Evolutionary conservation across 2,888 invertebrate genomes (phyloP).

Genomic region (Ennomos erosarius): DNA sequence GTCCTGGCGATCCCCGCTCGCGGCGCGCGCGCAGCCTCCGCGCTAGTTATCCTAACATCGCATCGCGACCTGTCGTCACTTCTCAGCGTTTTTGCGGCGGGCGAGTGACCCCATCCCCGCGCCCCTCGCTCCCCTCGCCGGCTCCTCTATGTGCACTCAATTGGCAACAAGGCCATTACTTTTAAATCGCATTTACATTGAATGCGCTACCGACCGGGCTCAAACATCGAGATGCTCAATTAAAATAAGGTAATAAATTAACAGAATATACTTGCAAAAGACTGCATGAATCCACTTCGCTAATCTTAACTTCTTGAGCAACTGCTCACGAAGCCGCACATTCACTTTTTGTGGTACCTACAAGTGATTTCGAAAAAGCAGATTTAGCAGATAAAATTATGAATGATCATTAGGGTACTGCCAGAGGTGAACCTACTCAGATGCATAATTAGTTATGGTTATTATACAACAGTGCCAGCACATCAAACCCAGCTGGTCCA

Average conservation of each 20-base stretch:
- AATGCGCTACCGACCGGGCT: slow-evolving; percentile 63
- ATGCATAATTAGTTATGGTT: too few species aligned
- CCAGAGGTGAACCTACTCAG: too few species aligned
- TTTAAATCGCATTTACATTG: slow-evolving; percentile 77
- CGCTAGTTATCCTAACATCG: slow-evolving; percentile 41
- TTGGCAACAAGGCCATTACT: slow-evolving; percentile 72
- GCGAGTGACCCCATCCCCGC: slow-evolving; percentile 39
- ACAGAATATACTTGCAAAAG: slow-evolving; percentile 50
- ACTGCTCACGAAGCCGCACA: too few species aligned
- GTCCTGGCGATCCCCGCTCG: slow-evolving; percentile 45
- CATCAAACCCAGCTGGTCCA: too few species aligned
- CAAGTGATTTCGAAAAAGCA: too few species aligned
- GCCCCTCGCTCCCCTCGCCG: slow-evolving; percentile 22
- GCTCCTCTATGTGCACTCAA: slow-evolving; percentile 46
- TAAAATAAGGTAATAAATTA: slow-evolving; percentile 80
- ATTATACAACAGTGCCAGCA: too few species aligned
- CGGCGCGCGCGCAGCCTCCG: slow-evolving; percentile 31
- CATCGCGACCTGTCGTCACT: slow-evolving; percentile 35
- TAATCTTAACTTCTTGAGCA: slow-evolving; percentile 29
- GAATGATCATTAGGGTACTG: too few species aligned
- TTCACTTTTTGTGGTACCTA: too few species aligned
- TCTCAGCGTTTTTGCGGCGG: slow-evolving; percentile 33
- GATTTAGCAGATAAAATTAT: not conserved
- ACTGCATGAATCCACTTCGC: slow-evolving; percentile 36
- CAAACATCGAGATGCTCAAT: slow-evolving; percentile 64